Conservation (phyloP, 1,140 invertebrate species). For the Drosophila arawakana region DNA sequence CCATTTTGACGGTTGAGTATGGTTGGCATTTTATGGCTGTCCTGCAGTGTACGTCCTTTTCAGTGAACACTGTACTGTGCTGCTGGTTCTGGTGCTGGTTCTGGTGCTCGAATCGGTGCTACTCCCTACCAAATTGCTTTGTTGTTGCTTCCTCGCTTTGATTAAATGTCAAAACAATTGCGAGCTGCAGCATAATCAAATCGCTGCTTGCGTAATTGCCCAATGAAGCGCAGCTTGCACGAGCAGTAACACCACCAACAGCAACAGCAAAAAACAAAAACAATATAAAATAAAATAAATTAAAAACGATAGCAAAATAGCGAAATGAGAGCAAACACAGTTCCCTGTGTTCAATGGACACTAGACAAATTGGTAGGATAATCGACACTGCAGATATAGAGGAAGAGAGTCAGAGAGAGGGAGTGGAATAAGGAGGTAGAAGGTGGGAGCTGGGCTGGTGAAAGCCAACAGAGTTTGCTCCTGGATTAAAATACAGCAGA, state of each 20-base stretch:
- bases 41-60: slow-evolving; percentile 16
- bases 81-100: not conserved
- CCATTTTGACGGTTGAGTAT: slow-evolving; percentile 19
- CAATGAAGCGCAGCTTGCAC: slow-evolving; percentile 73
- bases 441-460: too few relatives aligned
- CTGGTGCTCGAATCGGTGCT: not conserved
- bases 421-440: not conserved
- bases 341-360: not conserved
- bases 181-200: slow-evolving; percentile 71
- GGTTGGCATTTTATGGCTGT: slow-evolving; percentile 35
- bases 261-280: not conserved
- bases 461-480: too few relatives aligned
- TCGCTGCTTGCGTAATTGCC: slow-evolving; percentile 73
- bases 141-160: slow-evolving; percentile 53
- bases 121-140: slow-evolving; percentile 7
- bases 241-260: slow-evolving; percentile 5
- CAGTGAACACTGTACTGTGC: not conserved
- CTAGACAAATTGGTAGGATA: slow-evolving; percentile 27
- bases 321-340: not conserved
- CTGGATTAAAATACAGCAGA: too few relatives aligned
- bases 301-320: slow-evolving; percentile 4
- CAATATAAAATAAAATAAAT: slow-evolving; percentile 21
- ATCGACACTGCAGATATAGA: slow-evolving; percentile 10
- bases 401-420: not conserved
- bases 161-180: slow-evolving; percentile 80